Percentiles rank a stretch among this genome's conserved stretches.
Conservation (phyloP, 2,888 invertebrate genomes). For the Campoletis raptor region DNA sequence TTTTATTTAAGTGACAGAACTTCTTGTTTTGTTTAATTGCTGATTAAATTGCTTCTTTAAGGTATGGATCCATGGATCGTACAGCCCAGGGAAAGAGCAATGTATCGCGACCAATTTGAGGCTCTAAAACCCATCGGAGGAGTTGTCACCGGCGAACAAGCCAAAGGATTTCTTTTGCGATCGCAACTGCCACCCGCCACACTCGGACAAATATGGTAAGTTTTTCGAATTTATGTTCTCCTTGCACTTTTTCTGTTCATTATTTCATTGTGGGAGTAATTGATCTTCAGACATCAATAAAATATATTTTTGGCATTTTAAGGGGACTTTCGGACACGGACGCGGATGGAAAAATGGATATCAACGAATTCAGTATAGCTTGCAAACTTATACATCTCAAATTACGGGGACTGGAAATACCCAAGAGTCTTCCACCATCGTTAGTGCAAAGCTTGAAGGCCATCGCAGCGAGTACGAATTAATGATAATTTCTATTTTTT, state of each 20-base stretch:
- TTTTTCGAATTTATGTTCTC: not conserved
- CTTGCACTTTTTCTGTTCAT: not conserved
- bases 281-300: not conserved
- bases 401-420: conserved; percentile 96
- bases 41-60: conserved; percentile 50
- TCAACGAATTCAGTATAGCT: conserved; percentile 98
- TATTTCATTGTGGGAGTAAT: not conserved
- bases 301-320: conserved; percentile 75
- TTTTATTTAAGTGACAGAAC: not conserved
- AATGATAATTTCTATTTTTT: not conserved
- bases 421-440: conserved; percentile 93
- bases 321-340: conserved; percentile 97
- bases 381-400: conserved; percentile 98
- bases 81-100: conserved; percentile 93
- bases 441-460: conserved; percentile 89
- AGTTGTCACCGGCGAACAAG: conserved; percentile 96
- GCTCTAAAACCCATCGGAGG: conserved; percentile 94
- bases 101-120: conserved; percentile 97
- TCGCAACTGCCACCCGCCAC: conserved; percentile 95
- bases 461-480: conserved; percentile 84
- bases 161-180: conserved; percentile 96
- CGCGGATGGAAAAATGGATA: conserved; percentile 98
- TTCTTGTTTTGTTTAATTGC: not conserved
- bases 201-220: conserved; percentile 97
- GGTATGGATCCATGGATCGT: conserved; percentile 94